Percentiles rank a stretch among this genome's conserved stretches.
Conservation (phyloP, 2,888 invertebrate species). For the Lochmaea capreae region DNA sequence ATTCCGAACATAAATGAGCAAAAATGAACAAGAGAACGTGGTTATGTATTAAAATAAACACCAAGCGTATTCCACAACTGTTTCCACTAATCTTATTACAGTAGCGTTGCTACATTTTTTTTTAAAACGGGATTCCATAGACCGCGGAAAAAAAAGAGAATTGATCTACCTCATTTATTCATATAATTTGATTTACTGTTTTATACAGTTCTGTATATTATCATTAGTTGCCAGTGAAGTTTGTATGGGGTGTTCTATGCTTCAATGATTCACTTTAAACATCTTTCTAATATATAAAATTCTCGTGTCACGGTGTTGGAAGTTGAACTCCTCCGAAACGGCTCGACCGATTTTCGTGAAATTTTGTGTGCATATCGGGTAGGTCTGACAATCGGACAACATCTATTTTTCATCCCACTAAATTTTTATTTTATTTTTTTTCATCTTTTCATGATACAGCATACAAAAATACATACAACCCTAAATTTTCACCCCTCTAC, state of each 20-base stretch:
- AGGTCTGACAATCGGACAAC: too few species aligned
- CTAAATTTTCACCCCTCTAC: too few species aligned
- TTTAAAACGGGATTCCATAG: not conserved
- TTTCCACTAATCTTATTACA: constrained; percentile 27
- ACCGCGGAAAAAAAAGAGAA: not conserved
- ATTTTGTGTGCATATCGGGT: too few species aligned
- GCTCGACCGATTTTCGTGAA: too few species aligned
- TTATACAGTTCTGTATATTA: not conserved
- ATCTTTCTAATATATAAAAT: too few species aligned
- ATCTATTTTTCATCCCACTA: too few species aligned
- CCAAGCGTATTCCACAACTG: constrained; percentile 30
- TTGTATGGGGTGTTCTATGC: not conserved
- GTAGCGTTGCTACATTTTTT: not conserved
- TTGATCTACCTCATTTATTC: not conserved
- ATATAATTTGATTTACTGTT: not conserved
- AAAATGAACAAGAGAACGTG: constrained; percentile 2
- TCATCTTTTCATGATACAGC: too few species aligned
- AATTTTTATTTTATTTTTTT: too few species aligned
- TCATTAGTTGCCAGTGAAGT: not conserved
- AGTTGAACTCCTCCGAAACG: too few species aligned
- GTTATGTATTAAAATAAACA: constrained; percentile 26
- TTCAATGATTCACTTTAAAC: not conserved
- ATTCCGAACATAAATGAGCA: too few species aligned
- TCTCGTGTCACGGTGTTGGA: too few species aligned
- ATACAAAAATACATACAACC: too few species aligned